These are phyloP conservation scores for Gasterosteus aculeatus DNA, from an alignment of 2,113 vertebrate species.

Conservation along the genomic window DNA sequence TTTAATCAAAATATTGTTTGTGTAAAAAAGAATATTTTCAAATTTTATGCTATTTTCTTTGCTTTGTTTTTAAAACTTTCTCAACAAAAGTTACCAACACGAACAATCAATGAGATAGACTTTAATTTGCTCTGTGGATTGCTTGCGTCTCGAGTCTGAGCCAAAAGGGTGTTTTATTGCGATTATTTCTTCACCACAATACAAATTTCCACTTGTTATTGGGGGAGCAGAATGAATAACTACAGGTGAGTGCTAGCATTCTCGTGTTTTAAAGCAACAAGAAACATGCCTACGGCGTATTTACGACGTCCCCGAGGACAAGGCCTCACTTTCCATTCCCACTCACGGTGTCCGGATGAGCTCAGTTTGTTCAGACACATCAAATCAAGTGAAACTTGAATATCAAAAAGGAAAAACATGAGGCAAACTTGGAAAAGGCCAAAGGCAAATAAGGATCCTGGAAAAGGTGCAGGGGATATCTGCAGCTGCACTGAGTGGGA, in stretches of 20 bases:
- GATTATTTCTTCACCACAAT: not conserved
- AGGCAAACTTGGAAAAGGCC: not conserved
- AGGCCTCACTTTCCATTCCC: not conserved
- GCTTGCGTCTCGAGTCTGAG: not conserved
- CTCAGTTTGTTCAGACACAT: slow-evolving; percentile 1
- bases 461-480: slow-evolving; percentile 13
- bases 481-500: slow-evolving; percentile 28
- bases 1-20: not conserved
- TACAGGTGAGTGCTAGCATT: not conserved
- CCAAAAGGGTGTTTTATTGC: not conserved
- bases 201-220: not conserved
- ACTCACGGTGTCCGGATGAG: not conserved
- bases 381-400: not conserved
- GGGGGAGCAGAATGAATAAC: not conserved
- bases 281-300: not conserved
- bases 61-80: no score
- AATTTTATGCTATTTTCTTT: no score
- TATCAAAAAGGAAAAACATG: slow-evolving; percentile 2
- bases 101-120: not conserved
- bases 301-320: not conserved
- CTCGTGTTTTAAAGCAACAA: not conserved
- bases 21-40: not conserved
- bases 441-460: slow-evolving; percentile 13
- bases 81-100: not conserved
- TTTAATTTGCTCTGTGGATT: not conserved